Evolutionary conservation across 2,888 invertebrate species (phyloP), one percentile per base, ranked within the genome.

Genomic region (Ophioninae sp.): DNA sequence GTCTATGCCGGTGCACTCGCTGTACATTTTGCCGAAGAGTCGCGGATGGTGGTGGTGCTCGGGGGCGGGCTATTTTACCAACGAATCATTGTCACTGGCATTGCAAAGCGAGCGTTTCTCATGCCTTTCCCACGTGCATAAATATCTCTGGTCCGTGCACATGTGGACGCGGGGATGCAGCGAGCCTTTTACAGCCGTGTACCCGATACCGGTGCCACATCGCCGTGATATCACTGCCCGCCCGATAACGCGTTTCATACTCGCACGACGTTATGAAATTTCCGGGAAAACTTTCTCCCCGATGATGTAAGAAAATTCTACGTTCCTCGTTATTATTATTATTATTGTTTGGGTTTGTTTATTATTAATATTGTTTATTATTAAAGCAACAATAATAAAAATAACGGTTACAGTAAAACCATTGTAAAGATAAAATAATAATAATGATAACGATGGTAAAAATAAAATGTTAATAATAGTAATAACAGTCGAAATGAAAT

Each of bases 241-340:
- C n/a, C 17, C 10, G 65, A 65, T 58, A 65, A 56, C 65, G 39
- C 2, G 51, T 51, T 51, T 51, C 17, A 65, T 65, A 56, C 65
- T 68, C 61, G 44, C 30, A 2, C 68, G 59, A 61, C 61, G 61
- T 69, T 51, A 44, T 61, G 77, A 77, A 61, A 77, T 77, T 69
- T 77, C 61, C 59, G 68, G n/a, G 44, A 23, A 6, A 77, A 59
- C 20, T 59, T 20, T 6, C 37, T 10, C 22, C 30, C 8, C n/a
- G 2, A 9, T n/a, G 58, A 8, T 22, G 17, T 22, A 64, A 75
- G 64, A 9, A 51, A 65, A 20, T 8, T 74, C 9, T 10, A 30
- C 30, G 10, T 23, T 51, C 20, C 13, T 59, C 17, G 22, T 22
- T 59, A 39, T 30, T 7, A 39, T 59, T 71, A 51, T 17, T 51